Conservation (phyloP, 2,797 vertebrate species). For the Naso thynnoides region DNA sequence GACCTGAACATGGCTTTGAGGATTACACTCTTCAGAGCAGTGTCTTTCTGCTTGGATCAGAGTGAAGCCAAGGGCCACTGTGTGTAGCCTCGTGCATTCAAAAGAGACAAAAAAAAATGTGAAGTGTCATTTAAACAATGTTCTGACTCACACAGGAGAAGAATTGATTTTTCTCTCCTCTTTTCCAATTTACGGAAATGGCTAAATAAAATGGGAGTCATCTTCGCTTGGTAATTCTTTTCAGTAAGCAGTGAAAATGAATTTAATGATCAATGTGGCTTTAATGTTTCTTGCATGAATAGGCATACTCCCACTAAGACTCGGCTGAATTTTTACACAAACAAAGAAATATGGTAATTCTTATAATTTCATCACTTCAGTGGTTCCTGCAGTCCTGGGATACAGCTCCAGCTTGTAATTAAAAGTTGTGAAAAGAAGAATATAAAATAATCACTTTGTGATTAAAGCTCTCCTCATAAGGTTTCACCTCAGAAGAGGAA, state of each 20-base stretch:
- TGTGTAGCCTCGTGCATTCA: conserved; percentile 49
- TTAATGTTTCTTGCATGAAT: conserved; percentile 70
- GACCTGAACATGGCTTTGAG: conserved; percentile 55
- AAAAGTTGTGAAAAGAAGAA: conserved; percentile 68
- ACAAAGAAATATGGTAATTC: conserved; percentile 75
- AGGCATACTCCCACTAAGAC: conserved; percentile 51
- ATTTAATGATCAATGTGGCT: conserved; percentile 71
- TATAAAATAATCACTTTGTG: conserved; percentile 62
- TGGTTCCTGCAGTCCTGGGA: conserved; percentile 67
- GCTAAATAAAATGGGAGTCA: conserved; percentile 69
- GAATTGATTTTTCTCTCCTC: conserved; percentile 54
- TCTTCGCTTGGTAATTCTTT: conserved; percentile 65
- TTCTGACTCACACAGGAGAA: conserved; percentile 36
- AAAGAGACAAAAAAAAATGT: conserved; percentile 38
- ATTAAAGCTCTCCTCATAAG: conserved; percentile 55
- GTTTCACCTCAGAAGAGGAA: conserved; percentile 50
- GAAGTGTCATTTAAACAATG: conserved; percentile 60
- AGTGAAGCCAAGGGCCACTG: conserved; percentile 56
- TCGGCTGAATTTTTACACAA: conserved; percentile 61
- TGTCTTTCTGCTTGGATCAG: conserved; percentile 66
- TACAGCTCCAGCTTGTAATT: conserved; percentile 66
- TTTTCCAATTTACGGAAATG: conserved; percentile 65
- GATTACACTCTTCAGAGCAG: conserved; percentile 54
- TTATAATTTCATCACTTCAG: conserved; percentile 69
- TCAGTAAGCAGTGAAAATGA: conserved; percentile 61